phyloP scores from a whole-genome alignment of 2,113 vertebrate species.

The Ceuthmochares aereus region DNA sequence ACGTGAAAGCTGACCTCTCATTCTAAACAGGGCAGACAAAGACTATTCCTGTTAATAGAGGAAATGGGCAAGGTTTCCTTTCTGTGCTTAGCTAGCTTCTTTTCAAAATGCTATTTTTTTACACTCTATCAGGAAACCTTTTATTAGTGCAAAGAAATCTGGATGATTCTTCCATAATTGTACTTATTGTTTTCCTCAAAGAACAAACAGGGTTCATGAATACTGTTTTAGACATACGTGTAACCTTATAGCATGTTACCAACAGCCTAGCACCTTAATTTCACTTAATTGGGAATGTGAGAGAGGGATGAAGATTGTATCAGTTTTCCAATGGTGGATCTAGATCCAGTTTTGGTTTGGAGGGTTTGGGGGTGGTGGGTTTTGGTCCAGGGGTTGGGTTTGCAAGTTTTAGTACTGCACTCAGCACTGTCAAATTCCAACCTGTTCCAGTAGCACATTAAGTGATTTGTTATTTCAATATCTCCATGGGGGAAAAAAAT shows the following conservation, averaged over 20 bases:
- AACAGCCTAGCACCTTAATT: not conserved
- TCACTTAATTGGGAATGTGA: not conserved
- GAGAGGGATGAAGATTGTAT: not conserved
- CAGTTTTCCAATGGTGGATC: not conserved
- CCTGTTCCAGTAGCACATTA: not conserved
- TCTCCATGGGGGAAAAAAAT: not conserved
- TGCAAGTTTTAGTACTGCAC: not conserved
- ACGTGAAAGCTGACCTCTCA: not conserved
- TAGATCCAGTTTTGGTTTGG: not conserved
- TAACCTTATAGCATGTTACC: not conserved
- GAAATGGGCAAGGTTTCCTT: conserved; percentile 51
- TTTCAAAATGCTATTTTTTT: not conserved
- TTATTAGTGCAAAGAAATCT: not conserved
- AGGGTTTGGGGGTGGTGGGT: not conserved
- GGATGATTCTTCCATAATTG: not conserved
- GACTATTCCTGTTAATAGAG: not conserved
- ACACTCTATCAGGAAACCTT: not conserved
- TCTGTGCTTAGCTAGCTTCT: not conserved
- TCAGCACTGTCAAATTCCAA: not conserved
- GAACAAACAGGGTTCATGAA: not conserved
- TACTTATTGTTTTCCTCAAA: not conserved
- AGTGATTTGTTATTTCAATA: not conserved
- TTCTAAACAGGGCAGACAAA: not conserved
- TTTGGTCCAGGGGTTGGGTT: not conserved
- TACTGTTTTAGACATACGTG: not conserved